phyloP scores from a whole-genome alignment of 2,888 invertebrate species.

The Melanostoma scalare region DNA sequence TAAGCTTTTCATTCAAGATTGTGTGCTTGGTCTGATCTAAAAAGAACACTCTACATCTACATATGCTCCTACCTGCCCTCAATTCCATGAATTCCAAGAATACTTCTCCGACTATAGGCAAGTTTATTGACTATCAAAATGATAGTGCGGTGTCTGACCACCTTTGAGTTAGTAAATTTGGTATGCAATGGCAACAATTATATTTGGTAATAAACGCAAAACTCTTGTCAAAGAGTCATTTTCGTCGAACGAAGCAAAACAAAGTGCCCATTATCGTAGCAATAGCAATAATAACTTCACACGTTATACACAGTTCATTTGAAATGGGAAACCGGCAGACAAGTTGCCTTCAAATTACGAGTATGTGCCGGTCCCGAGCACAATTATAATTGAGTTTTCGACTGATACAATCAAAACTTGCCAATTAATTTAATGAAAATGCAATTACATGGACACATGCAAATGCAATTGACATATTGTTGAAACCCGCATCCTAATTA shows the following conservation, averaged over 20 bases:
- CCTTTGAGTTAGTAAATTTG: not conserved
- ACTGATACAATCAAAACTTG: constrained; percentile 63
- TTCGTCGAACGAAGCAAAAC: not conserved
- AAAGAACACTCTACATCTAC: no score
- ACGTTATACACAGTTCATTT: constrained; percentile 30
- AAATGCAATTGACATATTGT: constrained; percentile 70
- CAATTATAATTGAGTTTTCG: constrained; percentile 27
- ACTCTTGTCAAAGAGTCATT: not conserved
- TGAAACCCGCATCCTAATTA: constrained; percentile 70
- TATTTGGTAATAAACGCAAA: not conserved
- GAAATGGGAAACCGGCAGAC: not conserved
- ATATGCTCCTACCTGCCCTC: no score
- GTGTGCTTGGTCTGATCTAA: no score
- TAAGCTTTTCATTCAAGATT: no score
- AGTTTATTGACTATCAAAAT: no score
- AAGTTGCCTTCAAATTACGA: not conserved
- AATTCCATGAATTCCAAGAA: no score
- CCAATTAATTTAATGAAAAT: constrained; percentile 72
- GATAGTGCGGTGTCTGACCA: no score
- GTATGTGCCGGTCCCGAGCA: constrained; percentile 5
- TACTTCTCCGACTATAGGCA: no score
- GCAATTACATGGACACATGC: constrained; percentile 62
- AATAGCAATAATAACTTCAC: constrained; percentile 40
- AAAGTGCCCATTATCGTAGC: not conserved
- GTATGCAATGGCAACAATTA: constrained; percentile 17